These are phyloP conservation scores for Cheilinus undulatus DNA, from an alignment of 2,113 vertebrate species.

Conservation along the genomic window DNA sequence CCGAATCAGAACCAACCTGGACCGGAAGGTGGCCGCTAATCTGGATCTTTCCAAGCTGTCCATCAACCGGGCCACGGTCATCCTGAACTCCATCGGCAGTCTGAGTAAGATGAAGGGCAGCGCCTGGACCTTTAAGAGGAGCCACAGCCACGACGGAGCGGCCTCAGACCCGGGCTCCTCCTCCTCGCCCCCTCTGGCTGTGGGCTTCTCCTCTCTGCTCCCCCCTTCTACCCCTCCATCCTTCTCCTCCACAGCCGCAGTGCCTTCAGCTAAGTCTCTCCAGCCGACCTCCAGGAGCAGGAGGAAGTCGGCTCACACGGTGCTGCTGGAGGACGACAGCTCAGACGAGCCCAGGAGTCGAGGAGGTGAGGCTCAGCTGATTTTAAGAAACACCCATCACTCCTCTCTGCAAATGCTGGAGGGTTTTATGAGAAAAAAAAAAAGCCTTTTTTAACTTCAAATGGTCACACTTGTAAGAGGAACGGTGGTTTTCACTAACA, in stretches of 20 bases:
- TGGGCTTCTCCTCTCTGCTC: conserved; percentile 49
- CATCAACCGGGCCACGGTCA: conserved; percentile 87
- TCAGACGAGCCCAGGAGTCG: conserved; percentile 74
- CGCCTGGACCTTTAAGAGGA: conserved; percentile 85
- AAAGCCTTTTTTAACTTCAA: too few relatives aligned
- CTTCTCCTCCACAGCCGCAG: background rate
- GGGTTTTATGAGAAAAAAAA: too few relatives aligned
- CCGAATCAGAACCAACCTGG: conserved; percentile 77
- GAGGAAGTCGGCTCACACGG: conserved; percentile 88
- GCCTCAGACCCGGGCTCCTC: conserved; percentile 61
- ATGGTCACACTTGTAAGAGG: too few relatives aligned
- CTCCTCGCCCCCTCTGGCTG: conserved; percentile 50
- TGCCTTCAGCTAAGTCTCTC: conserved; percentile 44
- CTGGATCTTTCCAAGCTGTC: conserved; percentile 80
- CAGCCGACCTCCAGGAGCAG: conserved; percentile 82
- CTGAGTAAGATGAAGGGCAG: conserved; percentile 90
- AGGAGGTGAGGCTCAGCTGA: conserved; percentile 28
- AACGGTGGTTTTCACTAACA: too few relatives aligned
- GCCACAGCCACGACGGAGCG: conserved; percentile 65
- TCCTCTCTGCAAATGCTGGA: background rate
- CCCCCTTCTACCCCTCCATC: conserved; percentile 74
- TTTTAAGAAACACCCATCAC: too few relatives aligned
- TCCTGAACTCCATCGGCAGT: conserved; percentile 94
- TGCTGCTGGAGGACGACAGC: conserved; percentile 89
- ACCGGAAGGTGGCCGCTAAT: conserved; percentile 71